Evolutionary conservation across 2,797 vertebrate genomes (phyloP), one percentile per base, ranked within the genome.

Genomic region (Columba guinea): DNA sequence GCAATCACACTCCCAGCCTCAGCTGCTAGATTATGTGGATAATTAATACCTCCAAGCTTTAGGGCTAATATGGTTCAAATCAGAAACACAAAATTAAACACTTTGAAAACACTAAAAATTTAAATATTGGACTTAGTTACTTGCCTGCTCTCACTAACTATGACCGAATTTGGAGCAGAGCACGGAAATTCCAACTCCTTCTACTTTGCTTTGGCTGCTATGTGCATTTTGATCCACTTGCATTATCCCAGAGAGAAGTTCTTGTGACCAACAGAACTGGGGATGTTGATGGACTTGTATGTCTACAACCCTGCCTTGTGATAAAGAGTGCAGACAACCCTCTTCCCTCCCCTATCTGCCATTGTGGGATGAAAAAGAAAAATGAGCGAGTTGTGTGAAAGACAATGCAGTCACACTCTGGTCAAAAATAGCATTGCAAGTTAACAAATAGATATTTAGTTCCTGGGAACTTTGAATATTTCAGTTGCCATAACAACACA

Each of bases 401-500:
- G 21, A 86, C 13, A 82, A 74, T 23, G 28, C 7, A 65, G 27
- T 67, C 52, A 35, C 26, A 11, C 77, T 90, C 46, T 67, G 30
- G 30, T 84, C 5, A 85, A 81, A 94, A 95, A 87, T 35, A 89
- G 44, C 19, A 37, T 32, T 69, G 17, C 59, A 73, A 65, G 23
- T 48, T 77, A 89, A 70, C 34, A 84, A 87, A 60, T 17, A 92
- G 85, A 64, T 90, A 60, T 8, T 87, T 90, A 35, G 41, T 77
- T 96, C 69, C 52, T 89, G 55, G 34, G 89, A 70, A 92, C 46
- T 90, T 91, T 76, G 41, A 93, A 58, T 90, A 87, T 90, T 94
- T n/a, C 71, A 58, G 74, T 93, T 96, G 77, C 85, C 52, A 89
- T 96, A 95, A 89, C 83, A 89, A 83, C 71, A 35, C 35, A 23